phyloP scores from a whole-genome alignment of 2,888 invertebrate species.

The Apamea epomidion region DNA sequence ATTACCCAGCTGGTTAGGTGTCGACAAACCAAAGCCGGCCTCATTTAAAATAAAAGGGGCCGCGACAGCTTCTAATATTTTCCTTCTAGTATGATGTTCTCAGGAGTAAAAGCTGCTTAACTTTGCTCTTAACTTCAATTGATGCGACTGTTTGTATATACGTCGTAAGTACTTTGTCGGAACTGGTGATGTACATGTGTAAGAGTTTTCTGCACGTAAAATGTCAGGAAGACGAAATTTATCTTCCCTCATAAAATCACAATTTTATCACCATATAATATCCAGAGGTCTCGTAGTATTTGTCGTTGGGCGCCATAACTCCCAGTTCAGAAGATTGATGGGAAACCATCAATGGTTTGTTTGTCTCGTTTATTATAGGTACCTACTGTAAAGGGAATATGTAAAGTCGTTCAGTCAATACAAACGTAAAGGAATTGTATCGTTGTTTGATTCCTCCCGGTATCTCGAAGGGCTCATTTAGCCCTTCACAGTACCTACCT shows the following conservation, averaged over 20 bases:
- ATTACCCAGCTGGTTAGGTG: not conserved
- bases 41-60: not conserved
- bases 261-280: not conserved
- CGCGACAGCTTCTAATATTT: not conserved
- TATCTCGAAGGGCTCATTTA: too few relatives aligned
- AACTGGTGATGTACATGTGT: not conserved
- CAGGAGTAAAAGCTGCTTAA: not conserved
- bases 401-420: too few relatives aligned
- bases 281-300: conserved; percentile 29
- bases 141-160: not conserved
- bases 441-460: too few relatives aligned
- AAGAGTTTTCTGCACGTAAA: not conserved
- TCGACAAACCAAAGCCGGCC: not conserved
- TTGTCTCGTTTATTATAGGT: conserved; percentile 34
- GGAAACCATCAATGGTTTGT: conserved; percentile 36
- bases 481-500: not conserved
- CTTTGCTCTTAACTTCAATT: not conserved
- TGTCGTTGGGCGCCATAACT: conserved; percentile 39
- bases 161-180: not conserved
- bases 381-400: too few relatives aligned
- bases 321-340: conserved; percentile 30
- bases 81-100: not conserved
- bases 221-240: not conserved
- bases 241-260: not conserved
- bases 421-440: too few relatives aligned